A percentile compares a stretch with the other conserved stretches of the same genome.
Evolutionary conservation across 2,888 invertebrate species (phyloP).

Genomic region (Pammene fasciana): DNA sequence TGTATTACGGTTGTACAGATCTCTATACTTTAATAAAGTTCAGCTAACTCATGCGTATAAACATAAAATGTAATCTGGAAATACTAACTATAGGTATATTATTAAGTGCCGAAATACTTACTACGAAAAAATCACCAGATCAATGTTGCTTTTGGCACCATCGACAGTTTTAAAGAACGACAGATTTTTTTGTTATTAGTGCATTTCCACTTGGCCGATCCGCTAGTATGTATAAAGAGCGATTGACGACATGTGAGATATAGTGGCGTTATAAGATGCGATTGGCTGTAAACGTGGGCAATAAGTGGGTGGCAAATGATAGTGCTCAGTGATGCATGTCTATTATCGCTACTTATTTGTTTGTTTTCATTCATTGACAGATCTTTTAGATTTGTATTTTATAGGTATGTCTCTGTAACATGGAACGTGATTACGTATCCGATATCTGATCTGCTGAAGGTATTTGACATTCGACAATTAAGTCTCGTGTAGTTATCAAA

Average conservation of each 20-base stretch:
- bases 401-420: too few species aligned
- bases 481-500: too few species aligned
- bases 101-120: too few species aligned
- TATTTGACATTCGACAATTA: too few species aligned
- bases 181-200: conserved; percentile 11
- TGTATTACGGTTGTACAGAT: conserved; percentile 17
- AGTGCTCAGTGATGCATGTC: conserved; percentile 35
- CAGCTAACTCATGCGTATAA: not conserved
- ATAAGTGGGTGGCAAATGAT: conserved; percentile 39
- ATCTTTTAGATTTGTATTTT: conserved; percentile 1
- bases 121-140: too few species aligned
- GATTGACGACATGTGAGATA: conserved; percentile 19
- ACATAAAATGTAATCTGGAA: not conserved
- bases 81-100: too few species aligned
- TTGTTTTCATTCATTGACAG: conserved; percentile 3
- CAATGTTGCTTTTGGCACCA: too few species aligned
- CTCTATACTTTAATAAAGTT: conserved; percentile 18
- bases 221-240: conserved; percentile 5
- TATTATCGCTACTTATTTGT: conserved; percentile 22
- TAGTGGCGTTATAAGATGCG: conserved; percentile 28
- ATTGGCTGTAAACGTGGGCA: conserved; percentile 35
- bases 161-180: too few species aligned
- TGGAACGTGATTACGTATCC: too few species aligned
- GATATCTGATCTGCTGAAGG: too few species aligned
- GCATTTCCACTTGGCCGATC: conserved; percentile 23